Evolutionary conservation across 2,888 invertebrate genomes (phyloP), one percentile per base, ranked within the genome.

Genomic region (Selenia dentaria): DNA sequence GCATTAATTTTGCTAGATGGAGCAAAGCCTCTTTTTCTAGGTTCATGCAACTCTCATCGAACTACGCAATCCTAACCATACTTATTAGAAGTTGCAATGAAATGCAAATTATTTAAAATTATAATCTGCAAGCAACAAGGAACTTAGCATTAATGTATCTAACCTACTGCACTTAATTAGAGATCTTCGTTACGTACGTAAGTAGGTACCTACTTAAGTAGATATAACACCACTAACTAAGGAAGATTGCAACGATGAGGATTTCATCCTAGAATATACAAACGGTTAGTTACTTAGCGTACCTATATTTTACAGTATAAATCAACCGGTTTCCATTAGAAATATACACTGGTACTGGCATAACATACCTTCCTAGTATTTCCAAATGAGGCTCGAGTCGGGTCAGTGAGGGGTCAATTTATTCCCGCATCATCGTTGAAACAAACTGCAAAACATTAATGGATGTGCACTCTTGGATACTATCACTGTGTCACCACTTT

Each of bases 331-430:
- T 70, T 54, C 40, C 42, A 33, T 46, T 39, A 46, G 40, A 53
- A 42, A 67, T 60, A 57, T 48, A 51, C 58, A 58, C 45, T 40
- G 51, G 54, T 51, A 54, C 48, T 64, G 35, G 20, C 60, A 58
- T n/a, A n/a, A n/a, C n/a, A n/a, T 62, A 62, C 64, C 70, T 69
- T 71, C 69, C 71, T 68, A 57, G 70, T 74, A 62, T 76, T 71
- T 71, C 73, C 63, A 74, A 73, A 76, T 67, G 54, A 57, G 57
- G 62, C 60, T 48, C 46, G 53, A 58, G 58, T 58, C 51, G 51
- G 67, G 70, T 64, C 70, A 64, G 64, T 57, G 60, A 58, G 47
- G 54, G 71, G 70, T 76, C 74, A 76, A 66, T 6, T 63, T 70
- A 70, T 74, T 71, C 61, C 64, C 59, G 62, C 62, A 63, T 62